Base-by-base conservation (phyloP, 2,888 invertebrate species). In the Euclidia mi region DNA sequence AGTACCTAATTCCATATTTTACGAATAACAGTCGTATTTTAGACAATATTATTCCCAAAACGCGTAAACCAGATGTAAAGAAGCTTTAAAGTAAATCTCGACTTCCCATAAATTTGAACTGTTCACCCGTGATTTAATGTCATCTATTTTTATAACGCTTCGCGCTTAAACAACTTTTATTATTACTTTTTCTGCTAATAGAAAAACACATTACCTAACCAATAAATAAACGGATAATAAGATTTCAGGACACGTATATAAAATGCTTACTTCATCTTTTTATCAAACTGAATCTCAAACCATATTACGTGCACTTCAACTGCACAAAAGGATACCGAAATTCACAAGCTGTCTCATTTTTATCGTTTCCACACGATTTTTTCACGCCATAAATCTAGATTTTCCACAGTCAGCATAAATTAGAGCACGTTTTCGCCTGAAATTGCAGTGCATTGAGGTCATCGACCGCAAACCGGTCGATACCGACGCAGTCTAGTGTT, bases 351-450 rank as follows among this genome's bases (percentile, higher is more conserved):
- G 56, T 59, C 50, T 55, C 45, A 32, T 31, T 52, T 47, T 48
- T 61, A 64, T 62, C 50, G 49, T 41, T 55, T 60, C 55, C 65
- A 52, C 20, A 43, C 44, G n/a, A 67, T 62, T 72, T 76, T 75
- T 73, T 65, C 49, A 20, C 37, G 41, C 32, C 40, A 67, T 72
- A 76, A 72, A 75, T 76, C 60, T 11, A 50, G 51, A 66, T 70
- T 61, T 68, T 55, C 48, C 15, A 20, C 44, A 59, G 56, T 76
- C 76, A 67, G 67, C 76, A 67, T 76, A 65, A 76, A 57, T 70
- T 73, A 53, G 64, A 65, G 47, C 73, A 64, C 17, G 31, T 47
- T 69, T 57, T 57, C 51, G 59, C 52, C 53, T 55, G 60, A 65
- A 53, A 59, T 61, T 63, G 59, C 56, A 56, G 56, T 71, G 71